Conservation (phyloP, 2,113 vertebrate genomes). For the Neogale vison region DNA sequence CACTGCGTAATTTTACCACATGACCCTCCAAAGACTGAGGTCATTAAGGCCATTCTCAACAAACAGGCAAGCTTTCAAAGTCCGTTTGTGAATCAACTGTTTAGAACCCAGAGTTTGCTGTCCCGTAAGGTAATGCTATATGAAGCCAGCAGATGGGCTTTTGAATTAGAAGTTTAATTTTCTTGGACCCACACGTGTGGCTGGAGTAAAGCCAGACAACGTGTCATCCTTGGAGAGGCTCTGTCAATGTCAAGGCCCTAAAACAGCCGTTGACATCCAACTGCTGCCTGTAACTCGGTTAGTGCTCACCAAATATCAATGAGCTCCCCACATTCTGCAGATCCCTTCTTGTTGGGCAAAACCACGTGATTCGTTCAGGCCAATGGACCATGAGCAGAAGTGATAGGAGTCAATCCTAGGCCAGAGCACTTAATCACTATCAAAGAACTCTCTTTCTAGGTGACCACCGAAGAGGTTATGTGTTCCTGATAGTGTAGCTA, state of each 20-base stretch:
- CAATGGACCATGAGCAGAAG: background rate
- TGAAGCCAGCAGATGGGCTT: background rate
- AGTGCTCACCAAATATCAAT: background rate
- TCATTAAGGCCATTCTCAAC: background rate
- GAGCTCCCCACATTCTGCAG: background rate
- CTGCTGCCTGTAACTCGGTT: background rate
- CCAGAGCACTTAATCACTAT: background rate
- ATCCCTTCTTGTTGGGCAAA: background rate
- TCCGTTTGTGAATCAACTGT: background rate
- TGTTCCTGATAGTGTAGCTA: background rate
- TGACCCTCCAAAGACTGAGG: background rate
- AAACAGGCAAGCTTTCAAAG: background rate
- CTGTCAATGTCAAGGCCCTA: background rate
- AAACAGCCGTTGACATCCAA: background rate
- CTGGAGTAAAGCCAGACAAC: background rate
- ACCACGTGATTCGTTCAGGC: background rate
- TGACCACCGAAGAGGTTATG: background rate
- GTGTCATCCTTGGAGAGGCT: background rate
- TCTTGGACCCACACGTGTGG: background rate
- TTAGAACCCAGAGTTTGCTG: background rate
- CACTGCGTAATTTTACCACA: background rate
- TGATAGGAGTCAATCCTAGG: background rate
- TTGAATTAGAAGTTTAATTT: background rate
- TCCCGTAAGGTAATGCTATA: background rate
- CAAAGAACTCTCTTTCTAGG: background rate